Percentiles rank a stretch among this genome's conserved stretches.
Evolutionary conservation across 2,113 vertebrate genomes (phyloP).

Genomic region (Gallinago jamesoni): DNA sequence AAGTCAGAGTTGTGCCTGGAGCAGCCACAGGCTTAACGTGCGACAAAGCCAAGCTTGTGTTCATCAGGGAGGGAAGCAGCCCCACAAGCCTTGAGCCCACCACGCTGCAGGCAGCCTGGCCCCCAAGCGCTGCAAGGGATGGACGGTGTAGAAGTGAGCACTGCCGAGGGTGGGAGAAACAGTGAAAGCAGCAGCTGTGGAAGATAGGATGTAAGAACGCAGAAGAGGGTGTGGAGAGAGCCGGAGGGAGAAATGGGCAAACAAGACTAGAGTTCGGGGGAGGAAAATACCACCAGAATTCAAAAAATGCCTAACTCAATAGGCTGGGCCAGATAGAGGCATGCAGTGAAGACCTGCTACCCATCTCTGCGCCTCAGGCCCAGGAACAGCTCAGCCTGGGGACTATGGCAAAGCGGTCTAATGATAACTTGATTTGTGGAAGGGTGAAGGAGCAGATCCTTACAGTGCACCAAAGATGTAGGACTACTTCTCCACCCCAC

Average conservation of each 20-base stretch:
- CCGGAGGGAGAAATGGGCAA: background rate
- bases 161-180: background rate
- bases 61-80: background rate
- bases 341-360: background rate
- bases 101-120: rapidly evolving
- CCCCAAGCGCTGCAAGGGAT: background rate
- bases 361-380: background rate
- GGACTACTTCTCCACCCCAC: background rate
- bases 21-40: background rate
- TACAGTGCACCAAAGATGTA: background rate
- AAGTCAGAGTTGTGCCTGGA: background rate
- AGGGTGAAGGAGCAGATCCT: background rate
- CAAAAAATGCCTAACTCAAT: background rate
- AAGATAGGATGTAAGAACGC: background rate
- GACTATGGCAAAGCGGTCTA: background rate
- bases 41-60: background rate
- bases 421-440: background rate
- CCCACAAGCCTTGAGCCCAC: rapidly evolving
- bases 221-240: background rate
- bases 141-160: background rate
- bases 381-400: background rate
- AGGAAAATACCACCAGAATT: background rate
- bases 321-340: background rate
- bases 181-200: rapidly evolving
- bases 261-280: background rate